Conservation (phyloP, 2,113 vertebrate genomes). For the Arizona elegans region DNA sequence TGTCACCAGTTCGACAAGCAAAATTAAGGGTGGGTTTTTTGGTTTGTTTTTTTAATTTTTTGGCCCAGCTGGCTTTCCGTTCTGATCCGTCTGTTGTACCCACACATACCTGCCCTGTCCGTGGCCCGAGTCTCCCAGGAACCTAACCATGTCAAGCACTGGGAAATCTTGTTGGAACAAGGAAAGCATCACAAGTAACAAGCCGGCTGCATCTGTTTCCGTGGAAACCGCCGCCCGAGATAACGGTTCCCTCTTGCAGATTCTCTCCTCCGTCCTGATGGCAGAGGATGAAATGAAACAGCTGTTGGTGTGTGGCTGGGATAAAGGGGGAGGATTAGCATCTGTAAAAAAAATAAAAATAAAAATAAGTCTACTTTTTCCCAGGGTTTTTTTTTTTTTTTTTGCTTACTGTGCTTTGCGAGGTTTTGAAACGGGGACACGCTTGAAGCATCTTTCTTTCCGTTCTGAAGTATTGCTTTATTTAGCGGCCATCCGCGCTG, state of each 20-base stretch:
- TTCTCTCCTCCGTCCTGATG: background rate
- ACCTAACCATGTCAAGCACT: background rate
- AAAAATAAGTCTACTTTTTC: background rate
- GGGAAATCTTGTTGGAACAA: background rate
- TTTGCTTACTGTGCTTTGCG: background rate
- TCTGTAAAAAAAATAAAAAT: background rate
- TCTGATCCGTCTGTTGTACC: background rate
- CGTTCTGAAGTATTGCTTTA: background rate
- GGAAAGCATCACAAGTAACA: background rate
- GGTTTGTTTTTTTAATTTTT: background rate
- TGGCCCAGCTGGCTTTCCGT: background rate
- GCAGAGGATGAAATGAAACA: background rate
- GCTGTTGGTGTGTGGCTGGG: background rate
- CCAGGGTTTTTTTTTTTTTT: background rate
- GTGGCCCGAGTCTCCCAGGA: background rate
- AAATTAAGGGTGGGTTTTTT: background rate
- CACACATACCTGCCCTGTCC: background rate
- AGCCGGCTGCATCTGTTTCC: background rate
- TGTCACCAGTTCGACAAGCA: slow-evolving; percentile 1
- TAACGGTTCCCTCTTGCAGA: background rate
- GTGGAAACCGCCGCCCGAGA: background rate
- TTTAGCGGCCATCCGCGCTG: background rate
- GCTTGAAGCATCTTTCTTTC: background rate
- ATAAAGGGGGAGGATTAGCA: background rate
- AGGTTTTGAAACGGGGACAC: background rate